A percentile compares a stretch with the other conserved stretches of the same genome.
phyloP scores from a whole-genome alignment of 2,113 vertebrate species.

The Agelaius tricolor region DNA sequence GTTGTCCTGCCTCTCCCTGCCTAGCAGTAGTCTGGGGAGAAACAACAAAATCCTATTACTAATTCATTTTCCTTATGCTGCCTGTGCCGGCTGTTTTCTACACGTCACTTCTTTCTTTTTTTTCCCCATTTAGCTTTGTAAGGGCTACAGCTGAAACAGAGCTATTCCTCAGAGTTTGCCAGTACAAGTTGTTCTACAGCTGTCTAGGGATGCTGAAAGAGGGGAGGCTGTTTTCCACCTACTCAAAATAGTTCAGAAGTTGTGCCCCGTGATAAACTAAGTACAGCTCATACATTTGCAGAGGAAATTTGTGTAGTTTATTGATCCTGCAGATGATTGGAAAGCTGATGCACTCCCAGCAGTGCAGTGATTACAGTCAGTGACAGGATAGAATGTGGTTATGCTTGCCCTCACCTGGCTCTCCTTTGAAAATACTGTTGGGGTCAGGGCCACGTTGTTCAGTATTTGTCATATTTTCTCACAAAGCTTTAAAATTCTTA shows the following conservation, averaged over 20 bases:
- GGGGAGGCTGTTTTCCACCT: background rate
- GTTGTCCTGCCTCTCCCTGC: background rate
- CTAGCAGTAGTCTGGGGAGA: background rate
- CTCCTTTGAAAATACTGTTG: background rate
- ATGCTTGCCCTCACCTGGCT: background rate
- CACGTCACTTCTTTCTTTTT: background rate
- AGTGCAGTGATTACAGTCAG: background rate
- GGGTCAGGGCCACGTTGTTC: background rate
- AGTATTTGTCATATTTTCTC: background rate
- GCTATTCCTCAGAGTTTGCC: background rate
- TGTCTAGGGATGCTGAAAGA: background rate
- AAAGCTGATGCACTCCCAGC: background rate
- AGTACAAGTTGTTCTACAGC: slow-evolving; percentile 36
- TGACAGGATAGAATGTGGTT: background rate
- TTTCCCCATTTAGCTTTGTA: background rate
- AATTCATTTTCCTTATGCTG: background rate
- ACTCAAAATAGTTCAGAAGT: background rate
- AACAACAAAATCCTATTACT: background rate
- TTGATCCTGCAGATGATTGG: background rate
- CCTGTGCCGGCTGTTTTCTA: background rate
- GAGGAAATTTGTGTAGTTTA: background rate
- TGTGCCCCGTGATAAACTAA: background rate
- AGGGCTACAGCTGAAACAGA: background rate
- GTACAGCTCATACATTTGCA: background rate
- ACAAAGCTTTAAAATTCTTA: background rate